A percentile compares a stretch with the other conserved stretches of the same genome.
Evolutionary conservation across 1,140 invertebrate genomes (phyloP).

Genomic region (Cecropterus lyciades): DNA sequence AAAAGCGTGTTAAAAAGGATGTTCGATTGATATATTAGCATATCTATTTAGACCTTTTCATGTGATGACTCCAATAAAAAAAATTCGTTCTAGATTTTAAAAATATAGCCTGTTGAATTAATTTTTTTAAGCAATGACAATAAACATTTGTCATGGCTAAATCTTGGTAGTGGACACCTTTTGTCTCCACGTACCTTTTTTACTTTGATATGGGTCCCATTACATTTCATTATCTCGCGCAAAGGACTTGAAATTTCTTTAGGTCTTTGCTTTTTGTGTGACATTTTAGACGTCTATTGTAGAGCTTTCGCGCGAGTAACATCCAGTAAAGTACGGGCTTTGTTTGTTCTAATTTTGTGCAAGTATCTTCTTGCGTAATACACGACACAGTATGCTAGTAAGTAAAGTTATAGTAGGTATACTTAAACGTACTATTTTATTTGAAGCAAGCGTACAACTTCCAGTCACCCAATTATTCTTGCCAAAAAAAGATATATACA

Average conservation of each 20-base stretch:
- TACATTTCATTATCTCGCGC: conserved; percentile 23
- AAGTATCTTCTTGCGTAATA: background rate
- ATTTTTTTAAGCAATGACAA: conserved; percentile 15
- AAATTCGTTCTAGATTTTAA: conserved; percentile 3
- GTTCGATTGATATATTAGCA: too few relatives aligned
- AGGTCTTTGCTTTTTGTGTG: conserved; percentile 21
- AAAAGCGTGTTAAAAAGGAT: too few relatives aligned
- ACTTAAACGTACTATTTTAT: background rate
- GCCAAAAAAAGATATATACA: background rate
- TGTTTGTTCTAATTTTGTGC: background rate
- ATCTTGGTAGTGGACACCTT: conserved; percentile 27
- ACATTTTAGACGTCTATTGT: conserved; percentile 9
- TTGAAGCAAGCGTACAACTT: background rate
- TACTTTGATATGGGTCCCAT: conserved; percentile 33
- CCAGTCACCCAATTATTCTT: conserved; percentile 7
- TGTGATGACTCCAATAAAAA: background rate
- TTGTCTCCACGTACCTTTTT: conserved; percentile 5
- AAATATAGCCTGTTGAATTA: conserved; percentile 18
- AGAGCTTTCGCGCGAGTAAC: background rate
- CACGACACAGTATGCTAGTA: background rate
- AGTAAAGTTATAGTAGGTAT: background rate
- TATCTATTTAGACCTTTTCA: too few relatives aligned
- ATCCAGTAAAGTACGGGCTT: background rate
- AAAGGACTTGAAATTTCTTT: conserved; percentile 25
- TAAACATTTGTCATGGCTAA: conserved; percentile 29